Conservation (phyloP, 1,140 invertebrate species). For the Dreissena polymorpha region DNA sequence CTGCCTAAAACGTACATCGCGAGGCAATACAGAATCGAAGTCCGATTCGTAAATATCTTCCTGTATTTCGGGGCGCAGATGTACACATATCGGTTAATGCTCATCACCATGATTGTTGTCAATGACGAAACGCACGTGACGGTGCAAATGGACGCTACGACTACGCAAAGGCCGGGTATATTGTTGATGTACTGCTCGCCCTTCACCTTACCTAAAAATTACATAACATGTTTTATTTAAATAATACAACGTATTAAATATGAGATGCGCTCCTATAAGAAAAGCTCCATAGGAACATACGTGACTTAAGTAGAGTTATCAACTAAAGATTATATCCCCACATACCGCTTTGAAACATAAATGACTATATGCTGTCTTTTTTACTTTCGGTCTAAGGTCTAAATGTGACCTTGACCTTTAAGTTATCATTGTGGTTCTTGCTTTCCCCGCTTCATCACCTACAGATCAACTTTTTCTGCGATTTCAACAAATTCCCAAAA, state of each 20-base stretch:
- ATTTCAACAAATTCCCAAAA: too few species aligned
- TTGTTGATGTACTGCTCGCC: constrained; percentile 66
- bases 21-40: constrained; percentile 58
- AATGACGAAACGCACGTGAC: constrained; percentile 69
- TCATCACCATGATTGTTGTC: constrained; percentile 66
- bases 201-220: constrained; percentile 62
- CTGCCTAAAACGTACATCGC: constrained; percentile 57
- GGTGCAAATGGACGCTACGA: constrained; percentile 67
- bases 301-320: too few species aligned
- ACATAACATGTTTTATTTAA: not conserved
- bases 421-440: too few species aligned
- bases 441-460: too few species aligned
- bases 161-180: constrained; percentile 65
- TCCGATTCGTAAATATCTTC: constrained; percentile 64
- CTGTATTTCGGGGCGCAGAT: constrained; percentile 68
- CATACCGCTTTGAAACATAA: too few species aligned
- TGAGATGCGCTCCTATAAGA: too few species aligned
- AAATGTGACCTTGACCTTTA: too few species aligned
- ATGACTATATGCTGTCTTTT: too few species aligned
- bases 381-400: too few species aligned
- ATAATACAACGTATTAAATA: not conserved
- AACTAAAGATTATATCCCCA: too few species aligned
- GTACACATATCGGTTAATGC: constrained; percentile 71
- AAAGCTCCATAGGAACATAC: too few species aligned
- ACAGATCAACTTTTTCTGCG: too few species aligned